Conservation (phyloP, 2,888 invertebrate genomes). For the Euclidia mi region DNA sequence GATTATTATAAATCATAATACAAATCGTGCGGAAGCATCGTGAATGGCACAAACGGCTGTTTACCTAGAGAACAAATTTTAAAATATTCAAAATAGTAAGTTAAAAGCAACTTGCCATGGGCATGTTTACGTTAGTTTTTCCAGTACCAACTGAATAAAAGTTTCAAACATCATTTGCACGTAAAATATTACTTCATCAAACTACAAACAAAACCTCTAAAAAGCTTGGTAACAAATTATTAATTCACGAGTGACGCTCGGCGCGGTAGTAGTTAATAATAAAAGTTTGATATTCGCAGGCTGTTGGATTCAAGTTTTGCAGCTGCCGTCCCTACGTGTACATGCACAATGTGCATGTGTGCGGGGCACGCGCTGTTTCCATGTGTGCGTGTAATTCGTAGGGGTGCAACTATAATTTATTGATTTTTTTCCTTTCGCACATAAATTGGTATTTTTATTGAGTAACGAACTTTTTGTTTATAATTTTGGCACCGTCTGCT, state of each 20-base stretch:
- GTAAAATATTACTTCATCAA: slow-evolving; percentile 33
- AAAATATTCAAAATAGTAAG: background rate
- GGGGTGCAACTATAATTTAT: slow-evolving; percentile 59
- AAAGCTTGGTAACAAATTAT: slow-evolving; percentile 39
- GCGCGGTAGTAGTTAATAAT: slow-evolving; percentile 58
- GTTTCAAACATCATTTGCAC: slow-evolving; percentile 26
- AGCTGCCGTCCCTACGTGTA: slow-evolving; percentile 80
- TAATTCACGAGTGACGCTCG: slow-evolving; percentile 44
- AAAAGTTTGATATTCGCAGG: slow-evolving; percentile 82
- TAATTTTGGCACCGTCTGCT: slow-evolving; percentile 30
- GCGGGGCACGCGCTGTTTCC: slow-evolving; percentile 55
- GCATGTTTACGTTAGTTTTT: slow-evolving; percentile 5
- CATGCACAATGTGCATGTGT: slow-evolving; percentile 60
- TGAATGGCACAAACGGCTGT: background rate
- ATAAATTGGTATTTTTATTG: slow-evolving; percentile 49
- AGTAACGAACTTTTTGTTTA: slow-evolving; percentile 45
- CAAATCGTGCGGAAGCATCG: background rate
- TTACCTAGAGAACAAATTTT: background rate
- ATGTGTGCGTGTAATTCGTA: slow-evolving; percentile 55
- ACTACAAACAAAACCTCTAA: slow-evolving; percentile 39
- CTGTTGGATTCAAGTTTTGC: slow-evolving; percentile 82
- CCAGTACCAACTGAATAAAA: slow-evolving; percentile 1
- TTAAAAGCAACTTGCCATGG: slow-evolving; percentile 2
- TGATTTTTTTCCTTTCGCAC: slow-evolving; percentile 43
- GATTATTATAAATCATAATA: slow-evolving; percentile 3